These are phyloP conservation scores for Hylyphantes graminicola DNA, from an alignment of 1,140 invertebrate genomes.

Conservation along the genomic window DNA sequence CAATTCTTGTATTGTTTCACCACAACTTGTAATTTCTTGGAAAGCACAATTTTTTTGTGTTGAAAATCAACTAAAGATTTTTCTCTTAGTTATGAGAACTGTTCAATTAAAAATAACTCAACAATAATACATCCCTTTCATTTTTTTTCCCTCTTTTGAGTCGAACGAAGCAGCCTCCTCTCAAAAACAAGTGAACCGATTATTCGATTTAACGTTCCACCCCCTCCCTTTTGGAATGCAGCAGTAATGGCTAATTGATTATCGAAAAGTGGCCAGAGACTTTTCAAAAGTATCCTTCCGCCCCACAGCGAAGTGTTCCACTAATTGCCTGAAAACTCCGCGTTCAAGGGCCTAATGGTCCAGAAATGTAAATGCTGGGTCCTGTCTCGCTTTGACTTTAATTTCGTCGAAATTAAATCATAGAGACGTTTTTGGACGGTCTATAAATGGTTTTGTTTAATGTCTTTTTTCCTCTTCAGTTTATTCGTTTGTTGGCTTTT, in stretches of 20 bases:
- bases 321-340: slow-evolving; percentile 44
- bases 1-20: too few relatives aligned
- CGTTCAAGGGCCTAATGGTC: slow-evolving; percentile 17
- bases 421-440: not conserved
- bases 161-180: not conserved
- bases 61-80: too few relatives aligned
- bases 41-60: too few relatives aligned
- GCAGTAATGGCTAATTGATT: slow-evolving; percentile 53
- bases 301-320: not conserved
- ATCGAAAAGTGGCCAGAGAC: slow-evolving; percentile 23
- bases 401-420: not conserved
- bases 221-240: slow-evolving; percentile 9
- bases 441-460: not conserved
- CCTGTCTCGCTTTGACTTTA: not conserved
- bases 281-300: too few relatives aligned
- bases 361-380: slow-evolving; percentile 30
- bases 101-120: too few relatives aligned
- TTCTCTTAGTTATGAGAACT: too few relatives aligned
- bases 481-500: not conserved
- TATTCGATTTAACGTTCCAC: slow-evolving; percentile 38
- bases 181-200: slow-evolving; percentile 28
- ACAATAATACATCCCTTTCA: too few relatives aligned
- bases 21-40: too few relatives aligned
- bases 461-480: not conserved
- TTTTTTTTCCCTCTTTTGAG: too few relatives aligned